Conservation (phyloP, 2,888 invertebrate genomes). For the Drosophila ezoana region DNA sequence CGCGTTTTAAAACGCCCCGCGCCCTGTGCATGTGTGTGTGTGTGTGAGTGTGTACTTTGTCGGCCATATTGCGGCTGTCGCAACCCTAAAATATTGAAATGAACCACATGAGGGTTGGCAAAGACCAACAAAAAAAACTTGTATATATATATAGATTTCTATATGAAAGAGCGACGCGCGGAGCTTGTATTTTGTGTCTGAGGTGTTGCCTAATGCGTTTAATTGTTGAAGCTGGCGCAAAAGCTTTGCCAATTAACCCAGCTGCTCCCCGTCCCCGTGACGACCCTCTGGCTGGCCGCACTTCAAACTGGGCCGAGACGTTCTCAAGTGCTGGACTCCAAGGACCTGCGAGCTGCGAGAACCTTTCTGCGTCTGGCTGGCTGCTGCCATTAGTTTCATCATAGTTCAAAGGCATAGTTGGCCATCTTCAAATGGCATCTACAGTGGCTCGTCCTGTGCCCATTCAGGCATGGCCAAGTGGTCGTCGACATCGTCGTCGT, state of each 20-base stretch:
- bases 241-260: conserved; percentile 62
- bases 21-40: conserved; percentile 21
- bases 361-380: conserved; percentile 25
- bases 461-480: conserved; percentile 69
- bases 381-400: conserved; percentile 69
- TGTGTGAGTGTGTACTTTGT: conserved; percentile 46
- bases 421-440: conserved; percentile 48
- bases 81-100: conserved; percentile 58
- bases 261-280: neutral
- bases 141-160: neutral
- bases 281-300: neutral
- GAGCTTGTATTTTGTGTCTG: conserved; percentile 37
- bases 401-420: conserved; percentile 77
- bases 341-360: conserved; percentile 20
- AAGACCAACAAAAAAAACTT: neutral
- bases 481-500: conserved; percentile 13
- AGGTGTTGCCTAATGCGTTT: conserved; percentile 78
- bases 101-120: conserved; percentile 25
- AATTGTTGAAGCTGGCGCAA: conserved; percentile 55
- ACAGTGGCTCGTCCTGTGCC: conserved; percentile 50
- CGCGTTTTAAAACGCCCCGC: conserved; percentile 70
- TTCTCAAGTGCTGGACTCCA: conserved; percentile 48
- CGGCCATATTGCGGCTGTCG: conserved; percentile 69
- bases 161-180: neutral
- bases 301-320: conserved; percentile 35